These are phyloP conservation scores for Oceanodroma tethys DNA, from an alignment of 2,113 vertebrate species.

Conservation along the genomic window DNA sequence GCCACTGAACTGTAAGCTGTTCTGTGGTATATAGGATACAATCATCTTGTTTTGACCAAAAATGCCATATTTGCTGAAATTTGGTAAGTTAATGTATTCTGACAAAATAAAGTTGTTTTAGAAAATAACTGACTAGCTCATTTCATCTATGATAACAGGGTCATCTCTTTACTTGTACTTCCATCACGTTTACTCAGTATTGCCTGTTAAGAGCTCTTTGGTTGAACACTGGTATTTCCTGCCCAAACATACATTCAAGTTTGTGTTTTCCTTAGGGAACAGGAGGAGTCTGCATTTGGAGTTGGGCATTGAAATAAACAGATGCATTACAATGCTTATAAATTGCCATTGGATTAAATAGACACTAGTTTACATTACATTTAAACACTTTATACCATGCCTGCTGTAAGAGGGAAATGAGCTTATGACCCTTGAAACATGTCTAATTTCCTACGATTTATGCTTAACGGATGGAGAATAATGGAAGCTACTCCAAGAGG, in stretches of 20 bases:
- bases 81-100: neutral
- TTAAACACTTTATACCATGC: neutral
- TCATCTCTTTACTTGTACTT: neutral
- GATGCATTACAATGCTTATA: neutral
- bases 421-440: neutral
- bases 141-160: neutral
- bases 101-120: neutral
- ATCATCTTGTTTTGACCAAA: neutral
- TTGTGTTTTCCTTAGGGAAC: neutral
- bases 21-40: neutral
- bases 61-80: neutral
- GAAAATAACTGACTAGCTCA: neutral
- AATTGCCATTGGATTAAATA: neutral
- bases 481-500: constrained; percentile 36
- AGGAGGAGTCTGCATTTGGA: neutral
- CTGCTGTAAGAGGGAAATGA: constrained; percentile 22
- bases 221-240: neutral
- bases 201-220: neutral
- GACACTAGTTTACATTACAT: neutral
- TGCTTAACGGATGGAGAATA: neutral
- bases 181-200: neutral
- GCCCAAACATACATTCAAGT: neutral
- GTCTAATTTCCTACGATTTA: constrained; percentile 51
- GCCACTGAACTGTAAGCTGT: neutral
- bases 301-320: neutral